Conservation (phyloP, 2,797 vertebrate genomes). For the Coregonus suidteri region DNA sequence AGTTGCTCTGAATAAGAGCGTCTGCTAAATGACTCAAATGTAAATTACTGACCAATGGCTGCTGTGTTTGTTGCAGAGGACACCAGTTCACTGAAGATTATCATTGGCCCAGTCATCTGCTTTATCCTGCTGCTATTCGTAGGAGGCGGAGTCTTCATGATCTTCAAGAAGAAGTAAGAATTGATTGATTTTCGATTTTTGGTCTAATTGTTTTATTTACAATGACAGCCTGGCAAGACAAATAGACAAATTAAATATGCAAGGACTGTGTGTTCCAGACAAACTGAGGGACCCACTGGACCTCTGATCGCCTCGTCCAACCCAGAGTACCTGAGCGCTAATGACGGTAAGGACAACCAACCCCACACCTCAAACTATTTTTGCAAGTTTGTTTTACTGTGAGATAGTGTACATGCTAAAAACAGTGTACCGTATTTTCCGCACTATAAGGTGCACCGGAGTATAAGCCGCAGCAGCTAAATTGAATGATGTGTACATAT, state of each 20-base stretch:
- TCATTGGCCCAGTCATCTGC: conserved; percentile 87
- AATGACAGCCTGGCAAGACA: neutral
- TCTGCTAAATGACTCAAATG: too few species aligned
- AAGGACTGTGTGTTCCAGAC: conserved; percentile 68
- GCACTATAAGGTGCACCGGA: too few species aligned
- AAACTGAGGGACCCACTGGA: conserved; percentile 90
- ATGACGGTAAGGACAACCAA: conserved; percentile 82
- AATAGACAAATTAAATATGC: neutral
- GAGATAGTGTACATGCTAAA: neutral
- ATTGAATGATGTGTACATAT: too few species aligned
- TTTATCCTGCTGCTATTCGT: conserved; percentile 81
- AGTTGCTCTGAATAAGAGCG: too few species aligned
- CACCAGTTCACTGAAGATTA: conserved; percentile 82
- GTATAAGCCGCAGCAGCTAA: too few species aligned
- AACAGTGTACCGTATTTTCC: too few species aligned
- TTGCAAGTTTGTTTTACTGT: neutral
- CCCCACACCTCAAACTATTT: neutral
- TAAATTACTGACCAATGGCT: conserved; percentile 10
- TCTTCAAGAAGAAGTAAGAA: conserved; percentile 87
- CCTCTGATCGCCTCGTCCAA: conserved; percentile 95
- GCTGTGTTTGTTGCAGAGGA: conserved; percentile 64
- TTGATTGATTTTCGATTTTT: neutral
- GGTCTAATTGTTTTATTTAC: neutral
- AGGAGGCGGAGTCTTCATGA: conserved; percentile 78
- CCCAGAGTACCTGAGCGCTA: conserved; percentile 95